Base-by-base conservation (phyloP, 2,888 invertebrate species). In the Hesperia comma region DNA sequence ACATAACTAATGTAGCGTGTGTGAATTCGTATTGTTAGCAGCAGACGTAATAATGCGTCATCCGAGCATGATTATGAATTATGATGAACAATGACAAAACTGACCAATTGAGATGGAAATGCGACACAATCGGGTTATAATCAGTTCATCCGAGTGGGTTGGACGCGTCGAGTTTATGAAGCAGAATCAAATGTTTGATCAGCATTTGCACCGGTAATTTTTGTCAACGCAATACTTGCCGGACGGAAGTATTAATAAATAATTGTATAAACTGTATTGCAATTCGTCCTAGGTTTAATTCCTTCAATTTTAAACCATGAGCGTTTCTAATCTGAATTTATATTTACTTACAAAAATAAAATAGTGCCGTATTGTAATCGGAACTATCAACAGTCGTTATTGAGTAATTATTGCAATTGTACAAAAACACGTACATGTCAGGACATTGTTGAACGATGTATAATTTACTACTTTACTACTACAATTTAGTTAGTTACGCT, bases 91-190 rank as follows among this genome's bases (percentile, higher is more conserved):
- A 49, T 21, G 49, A 19, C 49, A 49, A 54, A 66, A 68, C 63
- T 62, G 54, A 63, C 63, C 51, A 68, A 63, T 69, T 58, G 49
- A 68, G 54, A 67, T 46, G 61, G 26, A 32, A 19, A 61, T 70
- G 69, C 70, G 71, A 75, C 70, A 37, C 61, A 71, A 73, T 73
- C 74, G 46, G 73, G 76, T 73, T 75, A 41, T 67, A 75, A 74
- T 79, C 77, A 69, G 77, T 78, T 77, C 69, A 70, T 70, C 76
- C 74, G 53, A 77, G 78, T 77, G 72, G 70, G 57, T 4, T 26
- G 26, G 26, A 26, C 26, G 26, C 26, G 60, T 68, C 67, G 69
- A 61, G 32, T 61, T 66, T 69, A 71, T 72, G 67, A 61, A 68
- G 70, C 69, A 66, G 68, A 72, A 70, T 69, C 63, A 70, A 68